Evolutionary conservation across 2,113 vertebrate species (phyloP).

Genomic region (Ascaphus truei): DNA sequence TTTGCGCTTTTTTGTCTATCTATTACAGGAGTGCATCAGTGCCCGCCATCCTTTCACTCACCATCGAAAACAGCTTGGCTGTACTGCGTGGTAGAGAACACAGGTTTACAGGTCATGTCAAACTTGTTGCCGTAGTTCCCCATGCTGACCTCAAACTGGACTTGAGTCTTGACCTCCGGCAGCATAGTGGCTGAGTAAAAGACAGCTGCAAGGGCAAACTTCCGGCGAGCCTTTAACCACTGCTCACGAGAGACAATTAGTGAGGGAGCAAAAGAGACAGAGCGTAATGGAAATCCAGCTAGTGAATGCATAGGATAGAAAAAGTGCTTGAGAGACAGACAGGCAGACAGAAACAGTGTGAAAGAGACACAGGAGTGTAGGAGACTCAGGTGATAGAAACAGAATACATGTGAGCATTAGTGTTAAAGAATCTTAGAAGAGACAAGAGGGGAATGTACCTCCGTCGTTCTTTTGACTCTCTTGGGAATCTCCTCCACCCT

Average conservation of each 20-base stretch:
- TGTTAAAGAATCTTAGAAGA: too few species aligned
- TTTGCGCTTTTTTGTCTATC: too few species aligned
- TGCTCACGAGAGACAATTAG: neutral
- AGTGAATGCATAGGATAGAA: too few species aligned
- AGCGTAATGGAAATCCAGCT: neutral
- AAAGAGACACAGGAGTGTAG: too few species aligned
- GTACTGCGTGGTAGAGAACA: constrained; percentile 49
- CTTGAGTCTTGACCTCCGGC: constrained; percentile 41
- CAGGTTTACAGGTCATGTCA: constrained; percentile 53
- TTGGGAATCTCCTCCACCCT: neutral
- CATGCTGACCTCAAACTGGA: constrained; percentile 64
- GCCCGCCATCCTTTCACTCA: constrained; percentile 31
- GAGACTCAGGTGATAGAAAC: too few species aligned
- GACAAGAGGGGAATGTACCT: too few species aligned
- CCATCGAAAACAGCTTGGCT: constrained; percentile 49
- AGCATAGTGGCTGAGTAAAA: constrained; percentile 65
- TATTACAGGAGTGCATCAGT: too few species aligned
- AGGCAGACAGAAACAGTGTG: neutral
- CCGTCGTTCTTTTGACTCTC: constrained; percentile 9
- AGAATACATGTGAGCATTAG: too few species aligned
- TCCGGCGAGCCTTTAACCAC: too few species aligned
- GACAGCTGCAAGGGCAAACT: constrained; percentile 50
- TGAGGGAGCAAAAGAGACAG: neutral
- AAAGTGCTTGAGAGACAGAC: neutral
- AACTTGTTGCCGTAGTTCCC: constrained; percentile 55